Percentiles rank a stretch among this genome's conserved stretches.
phyloP scores from a whole-genome alignment of 2,113 vertebrate species.

The Protobothrops flavoviridis region DNA sequence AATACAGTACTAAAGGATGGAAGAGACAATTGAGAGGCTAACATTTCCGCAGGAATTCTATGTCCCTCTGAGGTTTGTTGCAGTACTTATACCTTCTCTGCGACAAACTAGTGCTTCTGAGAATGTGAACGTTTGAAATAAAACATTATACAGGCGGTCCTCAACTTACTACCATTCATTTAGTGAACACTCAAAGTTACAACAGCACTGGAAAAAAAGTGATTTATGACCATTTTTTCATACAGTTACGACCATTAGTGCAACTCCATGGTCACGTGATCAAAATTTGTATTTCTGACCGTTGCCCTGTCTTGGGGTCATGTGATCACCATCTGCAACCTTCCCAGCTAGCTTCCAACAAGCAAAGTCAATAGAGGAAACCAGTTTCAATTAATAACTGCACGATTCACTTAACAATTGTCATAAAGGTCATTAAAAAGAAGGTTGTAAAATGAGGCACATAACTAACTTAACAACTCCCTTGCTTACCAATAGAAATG shows the following conservation, averaged over 20 bases:
- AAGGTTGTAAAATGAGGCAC: not conserved
- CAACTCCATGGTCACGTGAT: not conserved
- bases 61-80: not conserved
- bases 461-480: not conserved
- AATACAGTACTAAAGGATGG: not conserved
- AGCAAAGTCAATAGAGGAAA: not conserved
- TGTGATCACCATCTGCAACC: not conserved
- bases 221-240: not conserved
- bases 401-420: not conserved
- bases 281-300: not conserved
- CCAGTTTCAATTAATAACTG: not conserved
- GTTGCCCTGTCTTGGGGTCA: not conserved
- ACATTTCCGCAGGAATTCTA: not conserved
- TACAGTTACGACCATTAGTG: not conserved
- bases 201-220: not conserved
- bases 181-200: not conserved
- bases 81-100: not conserved
- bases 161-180: not conserved
- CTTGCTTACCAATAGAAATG: not conserved
- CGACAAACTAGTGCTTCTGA: not conserved
- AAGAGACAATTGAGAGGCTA: not conserved
- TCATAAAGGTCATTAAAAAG: not conserved
- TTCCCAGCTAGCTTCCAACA: not conserved
- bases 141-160: not conserved
- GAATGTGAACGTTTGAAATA: not conserved